Evolutionary conservation across 2,797 vertebrate species (phyloP), one percentile per base, ranked within the genome.

Genomic region (Carapus acus): DNA sequence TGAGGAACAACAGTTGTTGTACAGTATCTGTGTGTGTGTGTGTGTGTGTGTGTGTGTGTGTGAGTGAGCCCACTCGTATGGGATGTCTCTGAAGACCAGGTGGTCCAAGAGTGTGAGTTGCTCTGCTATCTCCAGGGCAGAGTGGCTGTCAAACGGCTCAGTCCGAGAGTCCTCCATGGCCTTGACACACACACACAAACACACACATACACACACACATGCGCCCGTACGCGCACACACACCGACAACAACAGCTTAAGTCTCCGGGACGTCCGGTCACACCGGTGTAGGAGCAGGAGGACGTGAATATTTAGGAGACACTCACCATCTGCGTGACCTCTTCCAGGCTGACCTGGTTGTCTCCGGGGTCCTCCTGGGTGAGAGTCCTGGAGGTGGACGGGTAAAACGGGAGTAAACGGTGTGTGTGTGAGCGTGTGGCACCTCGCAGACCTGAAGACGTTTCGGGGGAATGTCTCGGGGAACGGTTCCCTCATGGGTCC

Each of bases 21-120:
- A 20, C 43, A 37, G 17, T 42, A 36, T 21, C n/a, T 27, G 14
- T 57, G 6, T 19, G 31, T 61, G 41, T 38, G 18, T 40, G 12
- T 55, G 40, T 48, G 45, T 22, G 16, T 36, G 29, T 27, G 43
- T 29, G 13, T 34, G 24, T 1, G 1, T 45, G 38, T 1, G 6
- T 24, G 49, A 24, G 34, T 18, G 3, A 24, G 82, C 93, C 90
- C 76, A 98, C 96, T 94, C 93, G 0, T 98, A 98, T 0, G 94
- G 96, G 70, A 98, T 97, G 76, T 89, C 92, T 87, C 90, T 94
- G 79, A 98, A 98, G 71, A 98, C 89, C 31, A 98, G 83, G 80
- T 97, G 93, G 59, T 98, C 96, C 71, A 98, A 81, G 80, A 97
- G 79, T 0, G 96, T 98, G 67, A 98, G 89, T 60, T 98, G 94